phyloP scores from a whole-genome alignment of 2,113 vertebrate genomes.

The Aviceda subcristata region DNA sequence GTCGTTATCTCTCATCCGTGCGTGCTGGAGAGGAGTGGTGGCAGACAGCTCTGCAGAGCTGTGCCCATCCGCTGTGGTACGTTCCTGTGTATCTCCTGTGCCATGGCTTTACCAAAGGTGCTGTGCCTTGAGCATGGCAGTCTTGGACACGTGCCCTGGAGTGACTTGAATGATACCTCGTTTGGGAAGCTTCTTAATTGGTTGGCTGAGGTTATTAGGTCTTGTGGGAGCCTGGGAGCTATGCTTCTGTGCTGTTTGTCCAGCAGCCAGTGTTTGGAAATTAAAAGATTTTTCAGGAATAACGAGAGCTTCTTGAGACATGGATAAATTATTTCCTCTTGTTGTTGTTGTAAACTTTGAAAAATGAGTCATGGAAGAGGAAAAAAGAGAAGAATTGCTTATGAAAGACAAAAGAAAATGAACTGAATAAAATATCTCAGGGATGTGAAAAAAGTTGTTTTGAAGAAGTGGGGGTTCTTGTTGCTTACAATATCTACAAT shows the following conservation, averaged over 20 bases:
- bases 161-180: accelerated
- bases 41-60: background rate
- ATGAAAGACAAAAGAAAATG: background rate
- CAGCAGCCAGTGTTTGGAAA: background rate
- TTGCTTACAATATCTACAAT: accelerated
- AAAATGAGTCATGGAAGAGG: background rate
- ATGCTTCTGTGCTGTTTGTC: background rate
- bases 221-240: background rate
- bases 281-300: background rate
- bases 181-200: background rate
- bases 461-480: background rate
- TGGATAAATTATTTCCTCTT: background rate
- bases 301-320: background rate
- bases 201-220: background rate
- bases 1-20: accelerated
- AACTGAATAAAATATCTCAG: background rate
- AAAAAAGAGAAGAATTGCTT: background rate
- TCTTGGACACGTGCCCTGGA: accelerated
- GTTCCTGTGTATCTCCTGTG: accelerated
- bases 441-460: background rate
- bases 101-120: background rate
- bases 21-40: background rate
- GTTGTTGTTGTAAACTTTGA: background rate
- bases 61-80: accelerated
- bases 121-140: accelerated